Evolutionary conservation across 2,797 vertebrate genomes (phyloP), one percentile per base, ranked within the genome.

Genomic region (Acipenser transmontanus): DNA sequence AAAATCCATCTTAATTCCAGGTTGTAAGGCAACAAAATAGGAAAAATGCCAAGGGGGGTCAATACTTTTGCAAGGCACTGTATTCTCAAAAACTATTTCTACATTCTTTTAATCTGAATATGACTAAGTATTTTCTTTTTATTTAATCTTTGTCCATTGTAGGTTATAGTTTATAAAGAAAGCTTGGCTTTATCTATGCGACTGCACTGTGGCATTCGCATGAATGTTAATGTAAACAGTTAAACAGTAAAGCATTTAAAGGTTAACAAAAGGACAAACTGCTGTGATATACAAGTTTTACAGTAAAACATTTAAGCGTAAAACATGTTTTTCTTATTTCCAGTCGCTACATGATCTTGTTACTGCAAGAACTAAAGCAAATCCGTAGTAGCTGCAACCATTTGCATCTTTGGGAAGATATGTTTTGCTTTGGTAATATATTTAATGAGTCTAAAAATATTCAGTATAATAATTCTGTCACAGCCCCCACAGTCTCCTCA

Each of bases 401-500:
- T 91, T 90, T 91, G 88, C 88, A 91, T 89, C 84, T 84, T 82
- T 60, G 87, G 83, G 85, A 88, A 90, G 85, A 89, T 83, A 88
- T 91, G 88, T 89, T 92, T 91, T 91, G 90, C 87, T 90, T 91
- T 92, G 85, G 89, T 89, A 87, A 89, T 90, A 91, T 90, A 91
- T 87, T 88, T 91, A 91, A 92, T 91, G 91, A 91, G 91, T 91
- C 90, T 92, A 91, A 91, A 91, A 92, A 91, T 92, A 92, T 91
- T 91, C 89, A 91, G 88, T 89, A 87, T 91, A 91, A 91, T 91
- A 91, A 92, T 91, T 92, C 91, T 92, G 90, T 90, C 88, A 91
- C 91, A 88, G 87, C 89, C 88, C 88, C 89, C 87, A 91, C 88
- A 89, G 91, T 89, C 90, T 91, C 87, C 83, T 88, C 88, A 87